Evolutionary conservation across 2,113 vertebrate genomes (phyloP), one percentile per base, ranked within the genome.

Genomic region (Pteronura brasiliensis): DNA sequence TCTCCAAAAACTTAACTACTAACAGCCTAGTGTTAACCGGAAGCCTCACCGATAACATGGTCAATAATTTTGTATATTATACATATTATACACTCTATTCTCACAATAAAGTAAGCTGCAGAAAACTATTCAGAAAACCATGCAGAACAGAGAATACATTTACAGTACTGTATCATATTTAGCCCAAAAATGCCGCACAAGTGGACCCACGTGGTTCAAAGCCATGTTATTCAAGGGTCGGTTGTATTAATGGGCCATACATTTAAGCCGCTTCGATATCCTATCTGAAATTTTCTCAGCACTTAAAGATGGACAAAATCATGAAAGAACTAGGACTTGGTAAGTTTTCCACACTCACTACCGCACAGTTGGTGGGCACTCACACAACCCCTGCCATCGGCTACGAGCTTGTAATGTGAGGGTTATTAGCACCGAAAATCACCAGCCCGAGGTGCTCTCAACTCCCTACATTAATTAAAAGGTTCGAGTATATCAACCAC

Each of bases 341-440:
- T 65, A 65, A 25, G 4, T 57, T 52, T 55, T 72, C 63, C 71
- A 23, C 31, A 27, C 18, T 13, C 69, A 72, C 3, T 6, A 27
- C 3, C 15, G 34, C 7, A 34, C 6, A 8, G 79, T 1, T 29
- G 69, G 47, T 27, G 8, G 29, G 52, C 6, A 10, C 10, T 34
- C 44, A 12, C 5, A 0, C 6, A 34, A 59, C 17, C 61, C 29
- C 6, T 17, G 31, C 42, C 42, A 47, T 31, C 27, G 23, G 27
- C 27, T 31, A 11, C 1, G 4, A 49, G 1, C 20, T 25, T 47
- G 90, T 18, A 76, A 23, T 0, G 1, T 2, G 18, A 36, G 0
- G 21, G 21, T 39, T 13, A 31, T 47, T 69, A 15, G 49, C 15
- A 0, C 82, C 20, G 34, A 21, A n/a, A 85, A 88, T 34, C 20